Evolutionary conservation across 1,140 invertebrate genomes (phyloP).

Genomic region (Ladona fulva): DNA sequence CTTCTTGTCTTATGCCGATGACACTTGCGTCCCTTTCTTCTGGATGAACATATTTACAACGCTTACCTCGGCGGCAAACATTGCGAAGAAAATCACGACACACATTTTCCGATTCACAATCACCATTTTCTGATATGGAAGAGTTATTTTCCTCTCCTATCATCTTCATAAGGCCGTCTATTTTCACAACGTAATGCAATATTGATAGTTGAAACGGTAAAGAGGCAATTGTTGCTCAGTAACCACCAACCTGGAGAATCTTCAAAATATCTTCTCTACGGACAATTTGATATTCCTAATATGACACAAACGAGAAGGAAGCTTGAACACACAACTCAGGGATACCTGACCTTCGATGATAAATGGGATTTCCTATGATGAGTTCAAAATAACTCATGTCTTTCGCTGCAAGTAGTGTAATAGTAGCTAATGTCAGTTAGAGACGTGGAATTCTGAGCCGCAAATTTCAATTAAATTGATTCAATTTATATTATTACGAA

Average conservation of each 20-base stretch:
- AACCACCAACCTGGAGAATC: background rate
- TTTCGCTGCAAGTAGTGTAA: no score
- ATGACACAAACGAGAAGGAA: background rate
- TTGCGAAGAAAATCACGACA: constrained; percentile 54
- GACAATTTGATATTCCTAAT: no score
- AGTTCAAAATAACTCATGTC: no score
- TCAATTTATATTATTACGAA: no score
- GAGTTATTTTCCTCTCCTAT: constrained; percentile 1
- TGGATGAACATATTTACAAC: constrained; percentile 65
- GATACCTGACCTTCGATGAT: background rate
- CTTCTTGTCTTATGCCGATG: constrained; percentile 16
- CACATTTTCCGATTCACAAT: constrained; percentile 28
- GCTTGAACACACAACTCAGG: background rate
- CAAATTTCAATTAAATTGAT: no score
- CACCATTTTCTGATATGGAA: background rate
- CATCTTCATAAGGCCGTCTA: background rate
- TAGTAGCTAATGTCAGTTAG: no score
- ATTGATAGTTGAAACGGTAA: background rate
- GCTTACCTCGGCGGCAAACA: constrained; percentile 62
- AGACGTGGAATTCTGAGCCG: no score
- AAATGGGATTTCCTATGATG: background rate
- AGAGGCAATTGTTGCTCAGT: background rate
- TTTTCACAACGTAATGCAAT: background rate
- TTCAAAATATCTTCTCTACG: background rate
- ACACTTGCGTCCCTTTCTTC: constrained; percentile 35